Evolutionary conservation across 2,113 vertebrate species (phyloP).

Genomic region (Nothocercus julius): DNA sequence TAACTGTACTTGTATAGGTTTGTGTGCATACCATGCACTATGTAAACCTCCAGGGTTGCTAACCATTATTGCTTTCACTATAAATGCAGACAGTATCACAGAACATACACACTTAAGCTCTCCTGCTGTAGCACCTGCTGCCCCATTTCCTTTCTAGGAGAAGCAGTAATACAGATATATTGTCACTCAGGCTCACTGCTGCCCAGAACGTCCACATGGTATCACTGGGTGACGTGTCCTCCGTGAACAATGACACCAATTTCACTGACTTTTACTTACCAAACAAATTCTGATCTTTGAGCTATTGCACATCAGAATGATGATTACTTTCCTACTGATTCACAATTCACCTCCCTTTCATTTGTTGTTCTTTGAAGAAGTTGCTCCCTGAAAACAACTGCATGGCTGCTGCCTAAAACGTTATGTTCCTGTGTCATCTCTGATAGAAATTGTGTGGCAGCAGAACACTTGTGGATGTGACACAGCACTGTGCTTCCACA

Average conservation of each 20-base stretch:
- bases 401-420: not conserved
- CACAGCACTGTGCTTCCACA: not conserved
- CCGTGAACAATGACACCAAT: not conserved
- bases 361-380: not conserved
- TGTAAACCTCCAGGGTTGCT: not conserved
- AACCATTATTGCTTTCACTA: not conserved
- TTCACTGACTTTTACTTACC: not conserved
- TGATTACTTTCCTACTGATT: not conserved
- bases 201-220: not conserved
- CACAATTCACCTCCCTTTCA: not conserved
- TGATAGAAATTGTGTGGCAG: not conserved
- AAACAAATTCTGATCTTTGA: not conserved
- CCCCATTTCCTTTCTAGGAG: not conserved
- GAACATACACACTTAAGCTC: not conserved
- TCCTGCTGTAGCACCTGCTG: not conserved
- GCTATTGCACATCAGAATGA: not conserved
- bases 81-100: not conserved
- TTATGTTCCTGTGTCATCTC: not conserved
- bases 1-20: not conserved
- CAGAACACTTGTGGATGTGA: not conserved
- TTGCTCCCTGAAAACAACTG: not conserved
- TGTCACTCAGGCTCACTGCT: not conserved
- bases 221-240: not conserved
- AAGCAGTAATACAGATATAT: not conserved
- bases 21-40: not conserved